phyloP scores from a whole-genome alignment of 2,888 invertebrate species.

The Caenorhabditis panamensis region DNA sequence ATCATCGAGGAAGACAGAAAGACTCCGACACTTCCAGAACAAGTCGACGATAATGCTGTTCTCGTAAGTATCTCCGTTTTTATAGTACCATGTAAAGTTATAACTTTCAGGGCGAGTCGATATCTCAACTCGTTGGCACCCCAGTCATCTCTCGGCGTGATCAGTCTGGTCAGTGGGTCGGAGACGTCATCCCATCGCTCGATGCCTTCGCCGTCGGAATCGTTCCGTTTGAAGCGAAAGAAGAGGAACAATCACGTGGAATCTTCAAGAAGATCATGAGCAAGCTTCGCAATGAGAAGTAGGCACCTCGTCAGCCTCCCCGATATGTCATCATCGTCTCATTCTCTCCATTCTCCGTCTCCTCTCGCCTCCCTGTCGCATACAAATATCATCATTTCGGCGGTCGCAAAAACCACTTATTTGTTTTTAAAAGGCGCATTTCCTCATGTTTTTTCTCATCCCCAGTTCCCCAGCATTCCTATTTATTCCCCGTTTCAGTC shows the following conservation, averaged over 20 bases:
- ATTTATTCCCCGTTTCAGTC: background rate
- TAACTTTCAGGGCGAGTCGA: constrained; percentile 56
- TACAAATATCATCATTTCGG: constrained; percentile 10
- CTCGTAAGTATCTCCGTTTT: background rate
- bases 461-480: background rate
- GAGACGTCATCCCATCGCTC: constrained; percentile 16
- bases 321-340: constrained; percentile 13
- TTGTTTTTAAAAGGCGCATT: background rate
- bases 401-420: background rate
- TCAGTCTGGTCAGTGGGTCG: constrained; percentile 9
- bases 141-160: constrained; percentile 43
- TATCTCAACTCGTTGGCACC: constrained; percentile 45
- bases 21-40: constrained; percentile 1
- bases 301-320: background rate
- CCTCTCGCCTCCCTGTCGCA: background rate
- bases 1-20: background rate
- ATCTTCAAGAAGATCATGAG: constrained; percentile 60
- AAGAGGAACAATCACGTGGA: constrained; percentile 56
- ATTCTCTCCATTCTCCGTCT: background rate
- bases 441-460: background rate
- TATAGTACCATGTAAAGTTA: background rate
- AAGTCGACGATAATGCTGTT: background rate
- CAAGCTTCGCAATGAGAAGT: constrained; percentile 15
- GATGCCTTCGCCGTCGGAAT: constrained; percentile 61
- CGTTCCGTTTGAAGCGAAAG: constrained; percentile 64